Conservation (phyloP, 2,888 invertebrate genomes). For the Microctonus brassicae region DNA sequence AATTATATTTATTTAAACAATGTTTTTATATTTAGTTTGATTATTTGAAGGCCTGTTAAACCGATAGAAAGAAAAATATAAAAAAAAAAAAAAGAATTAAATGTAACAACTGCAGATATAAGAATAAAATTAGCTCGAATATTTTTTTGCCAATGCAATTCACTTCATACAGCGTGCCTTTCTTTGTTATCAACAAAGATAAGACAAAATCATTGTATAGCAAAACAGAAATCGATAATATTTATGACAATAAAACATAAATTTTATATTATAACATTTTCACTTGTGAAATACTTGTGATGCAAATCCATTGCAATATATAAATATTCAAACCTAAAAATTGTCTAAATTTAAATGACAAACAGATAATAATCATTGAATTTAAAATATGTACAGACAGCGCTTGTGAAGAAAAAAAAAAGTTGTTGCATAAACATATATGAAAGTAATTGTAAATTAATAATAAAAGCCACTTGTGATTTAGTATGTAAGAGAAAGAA, state of each 20-base stretch:
- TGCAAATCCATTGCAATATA: background rate
- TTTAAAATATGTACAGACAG: conserved; percentile 22
- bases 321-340: too few relatives aligned
- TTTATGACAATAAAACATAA: too few relatives aligned
- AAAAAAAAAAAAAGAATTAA: too few relatives aligned
- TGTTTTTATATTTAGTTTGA: background rate
- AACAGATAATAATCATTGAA: too few relatives aligned
- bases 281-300: background rate
- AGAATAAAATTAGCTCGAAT: conserved; percentile 12
- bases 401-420: too few relatives aligned
- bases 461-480: conserved; percentile 65
- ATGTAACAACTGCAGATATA: background rate
- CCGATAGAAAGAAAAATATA: too few relatives aligned
- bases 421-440: conserved; percentile 62
- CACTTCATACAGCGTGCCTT: conserved; percentile 38
- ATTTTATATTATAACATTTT: too few relatives aligned
- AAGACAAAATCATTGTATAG: too few relatives aligned
- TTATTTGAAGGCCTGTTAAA: background rate
- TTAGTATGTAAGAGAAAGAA: conserved; percentile 65
- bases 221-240: background rate
- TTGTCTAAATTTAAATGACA: too few relatives aligned
- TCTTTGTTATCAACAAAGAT: background rate
- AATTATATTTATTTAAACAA: background rate
- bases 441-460: conserved; percentile 64
- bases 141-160: conserved; percentile 30